Evolutionary conservation across 2,888 invertebrate genomes (phyloP).

Genomic region (Philopedon plagiatum): DNA sequence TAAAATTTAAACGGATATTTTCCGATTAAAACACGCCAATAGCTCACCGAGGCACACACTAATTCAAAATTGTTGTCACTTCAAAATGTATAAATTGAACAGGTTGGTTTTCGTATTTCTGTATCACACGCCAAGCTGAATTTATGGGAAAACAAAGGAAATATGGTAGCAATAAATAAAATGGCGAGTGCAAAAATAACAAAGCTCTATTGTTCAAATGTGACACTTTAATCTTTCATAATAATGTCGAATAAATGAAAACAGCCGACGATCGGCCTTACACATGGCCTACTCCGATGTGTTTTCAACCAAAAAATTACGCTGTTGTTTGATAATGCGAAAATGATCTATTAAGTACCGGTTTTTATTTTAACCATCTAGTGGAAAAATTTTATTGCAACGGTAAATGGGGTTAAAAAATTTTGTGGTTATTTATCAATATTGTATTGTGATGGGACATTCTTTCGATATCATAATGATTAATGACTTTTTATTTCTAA

Average conservation of each 20-base stretch:
- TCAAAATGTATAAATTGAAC: constrained; percentile 21
- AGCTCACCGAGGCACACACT: neutral
- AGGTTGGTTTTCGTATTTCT: constrained; percentile 25
- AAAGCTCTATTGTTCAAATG: constrained; percentile 45
- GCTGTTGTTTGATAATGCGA: neutral
- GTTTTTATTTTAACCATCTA: neutral
- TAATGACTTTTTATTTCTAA: too few species aligned
- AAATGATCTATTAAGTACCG: constrained; percentile 4
- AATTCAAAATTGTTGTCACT: constrained; percentile 21
- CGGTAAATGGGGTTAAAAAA: neutral
- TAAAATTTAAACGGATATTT: constrained; percentile 4
- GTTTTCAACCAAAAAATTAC: constrained; percentile 20
- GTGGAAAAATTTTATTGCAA: neutral
- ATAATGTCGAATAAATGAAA: constrained; percentile 43
- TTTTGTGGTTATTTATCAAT: neutral
- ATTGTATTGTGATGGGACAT: neutral
- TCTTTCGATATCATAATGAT: too few species aligned
- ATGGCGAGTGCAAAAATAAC: constrained; percentile 36
- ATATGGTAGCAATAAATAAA: constrained; percentile 43
- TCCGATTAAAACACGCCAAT: constrained; percentile 16
- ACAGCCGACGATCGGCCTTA: constrained; percentile 27
- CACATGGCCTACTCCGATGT: constrained; percentile 22
- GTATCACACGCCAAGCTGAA: constrained; percentile 11
- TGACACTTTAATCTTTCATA: constrained; percentile 41
- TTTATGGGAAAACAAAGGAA: constrained; percentile 40